Base-by-base conservation (phyloP, 2,888 invertebrate species). In the Drosophila antonietae region DNA sequence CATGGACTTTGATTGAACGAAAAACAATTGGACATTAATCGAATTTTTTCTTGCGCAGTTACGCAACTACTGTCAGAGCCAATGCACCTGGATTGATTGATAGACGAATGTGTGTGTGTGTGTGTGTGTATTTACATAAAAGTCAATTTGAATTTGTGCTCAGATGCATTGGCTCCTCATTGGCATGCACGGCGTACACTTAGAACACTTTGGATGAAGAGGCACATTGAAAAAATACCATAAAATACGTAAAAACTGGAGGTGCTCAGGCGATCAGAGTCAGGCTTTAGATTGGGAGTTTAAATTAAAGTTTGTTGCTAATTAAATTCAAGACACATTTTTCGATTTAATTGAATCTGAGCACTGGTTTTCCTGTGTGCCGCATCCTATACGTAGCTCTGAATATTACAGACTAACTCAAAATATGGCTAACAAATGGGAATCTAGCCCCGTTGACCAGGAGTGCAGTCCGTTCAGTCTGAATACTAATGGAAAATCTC, bases 1-100 rank as follows among this genome's bases (percentile, higher is more conserved):
- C 97, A 98, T 97, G 59, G 97, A 97, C 95, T 98, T 78, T 94
- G 76, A 67, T 74, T 57, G 67, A 73, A 55, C 35, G 33, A 33
- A 62, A 63, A 64, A 60, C 70, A 60, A 58, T 69, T 62, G 43
- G 18, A 18, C 15, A 60, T 77, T 81, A 71, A 62, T 75, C 58
- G 28, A 56, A 31, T 31, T 49, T 18, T 33, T 18, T 28, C 28
- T 18, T 49, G 37, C n/a, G 20, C n/a, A 43, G 12, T 3, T 57
- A 52, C 18, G 31, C 53, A 75, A 74, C 63, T 57, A 51, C 53
- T 37, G 57, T 41, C 70, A 58, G 64, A 75, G 74, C 81, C 49
- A 70, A 65, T 74, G 78, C 70, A 68, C 61, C 53, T 43, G 53
- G 7, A 8, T 28, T 28, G 9, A 28, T 64, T 23, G 35, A 39